These are phyloP conservation scores for Gari tellinella DNA, from an alignment of 2,888 invertebrate species.

Conservation along the genomic window DNA sequence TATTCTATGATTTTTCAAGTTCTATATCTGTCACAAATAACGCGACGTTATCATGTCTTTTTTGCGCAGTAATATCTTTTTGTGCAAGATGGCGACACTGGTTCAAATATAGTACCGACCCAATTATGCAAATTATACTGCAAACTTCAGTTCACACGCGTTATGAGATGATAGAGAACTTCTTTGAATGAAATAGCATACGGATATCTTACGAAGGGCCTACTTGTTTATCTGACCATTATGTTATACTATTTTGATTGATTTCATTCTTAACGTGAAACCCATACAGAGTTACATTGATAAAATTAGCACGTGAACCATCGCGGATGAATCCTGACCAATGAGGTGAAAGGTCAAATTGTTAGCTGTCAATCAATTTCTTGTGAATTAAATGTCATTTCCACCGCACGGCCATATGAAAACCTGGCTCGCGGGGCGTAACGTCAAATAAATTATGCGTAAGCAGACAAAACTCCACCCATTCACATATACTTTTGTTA, in stretches of 20 bases:
- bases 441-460: slow-evolving; percentile 65
- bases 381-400: slow-evolving; percentile 58
- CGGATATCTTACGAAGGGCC: not conserved
- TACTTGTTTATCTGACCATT: not conserved
- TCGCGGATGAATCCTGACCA: slow-evolving; percentile 64
- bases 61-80: slow-evolving; percentile 46
- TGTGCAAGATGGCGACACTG: slow-evolving; percentile 60
- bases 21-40: no score
- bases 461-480: slow-evolving; percentile 43
- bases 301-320: slow-evolving; percentile 77
- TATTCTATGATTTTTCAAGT: no score
- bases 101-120: slow-evolving; percentile 68
- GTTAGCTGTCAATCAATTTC: slow-evolving; percentile 62
- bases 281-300: slow-evolving; percentile 65
- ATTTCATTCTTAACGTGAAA: not conserved
- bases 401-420: slow-evolving; percentile 7
- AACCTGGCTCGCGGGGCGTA: slow-evolving; percentile 53
- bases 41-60: not conserved
- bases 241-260: not conserved
- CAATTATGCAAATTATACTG: slow-evolving; percentile 67
- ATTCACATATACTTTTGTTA: slow-evolving; percentile 3
- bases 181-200: not conserved
- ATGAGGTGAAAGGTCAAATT: slow-evolving; percentile 60
- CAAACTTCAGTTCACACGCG: slow-evolving; percentile 35
- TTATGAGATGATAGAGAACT: not conserved